A percentile compares a stretch with the other conserved stretches of the same genome.
phyloP scores from a whole-genome alignment of 2,888 invertebrate species.

The Corythucha ciliata region DNA sequence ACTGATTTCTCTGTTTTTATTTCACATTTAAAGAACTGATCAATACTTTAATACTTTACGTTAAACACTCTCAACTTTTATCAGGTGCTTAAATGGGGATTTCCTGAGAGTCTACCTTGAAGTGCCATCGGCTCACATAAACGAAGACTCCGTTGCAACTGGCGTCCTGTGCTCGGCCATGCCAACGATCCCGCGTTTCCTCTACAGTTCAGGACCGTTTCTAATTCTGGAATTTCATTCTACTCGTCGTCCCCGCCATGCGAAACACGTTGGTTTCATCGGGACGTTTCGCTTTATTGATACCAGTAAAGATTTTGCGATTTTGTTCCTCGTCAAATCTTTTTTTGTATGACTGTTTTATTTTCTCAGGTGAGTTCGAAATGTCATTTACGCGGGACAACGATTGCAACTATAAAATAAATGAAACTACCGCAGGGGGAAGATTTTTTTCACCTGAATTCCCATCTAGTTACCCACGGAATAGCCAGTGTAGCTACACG shows the following conservation, averaged over 20 bases:
- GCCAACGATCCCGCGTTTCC: conserved; percentile 48
- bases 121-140: conserved; percentile 59
- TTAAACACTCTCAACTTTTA: no score
- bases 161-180: conserved; percentile 51
- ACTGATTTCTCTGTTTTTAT: conserved; percentile 1
- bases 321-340: background rate
- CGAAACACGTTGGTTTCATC: conserved; percentile 53
- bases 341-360: no score
- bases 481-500: conserved; percentile 79
- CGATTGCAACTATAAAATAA: conserved; percentile 20
- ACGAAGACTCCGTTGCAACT: conserved; percentile 67
- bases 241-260: conserved; percentile 47
- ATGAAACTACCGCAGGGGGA: conserved; percentile 42
- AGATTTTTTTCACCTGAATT: conserved; percentile 86
- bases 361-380: no score
- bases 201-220: conserved; percentile 65
- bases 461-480: conserved; percentile 90
- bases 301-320: conserved; percentile 52
- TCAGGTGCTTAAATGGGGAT: conserved; percentile 64
- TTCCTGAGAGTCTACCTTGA: conserved; percentile 70
- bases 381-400: no score
- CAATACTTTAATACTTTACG: background rate
- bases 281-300: conserved; percentile 70
- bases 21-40: background rate
- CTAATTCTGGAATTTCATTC: conserved; percentile 67